These are phyloP conservation scores for Acromyrmex heyeri DNA, from an alignment of 1,140 invertebrate species.

Conservation along the genomic window DNA sequence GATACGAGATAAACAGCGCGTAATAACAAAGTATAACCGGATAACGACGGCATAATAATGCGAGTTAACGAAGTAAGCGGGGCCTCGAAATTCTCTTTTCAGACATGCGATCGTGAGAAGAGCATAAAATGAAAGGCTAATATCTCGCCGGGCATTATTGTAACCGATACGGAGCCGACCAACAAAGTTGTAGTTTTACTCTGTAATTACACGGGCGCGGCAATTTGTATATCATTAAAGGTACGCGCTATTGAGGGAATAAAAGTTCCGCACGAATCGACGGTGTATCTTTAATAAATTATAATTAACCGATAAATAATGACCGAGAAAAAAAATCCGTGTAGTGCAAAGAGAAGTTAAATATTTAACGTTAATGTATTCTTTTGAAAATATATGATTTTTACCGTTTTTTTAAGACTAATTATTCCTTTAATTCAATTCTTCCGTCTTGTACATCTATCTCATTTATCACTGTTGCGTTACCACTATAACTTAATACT, in stretches of 20 bases:
- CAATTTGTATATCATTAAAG: conserved; percentile 62
- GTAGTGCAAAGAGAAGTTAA: not conserved
- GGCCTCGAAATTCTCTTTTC: conserved; percentile 50
- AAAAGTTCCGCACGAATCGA: conserved; percentile 30
- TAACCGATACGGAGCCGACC: conserved; percentile 64
- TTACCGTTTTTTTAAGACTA: not conserved
- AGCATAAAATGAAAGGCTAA: conserved; percentile 56
- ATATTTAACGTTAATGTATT: not conserved
- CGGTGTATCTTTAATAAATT: conserved; percentile 31
- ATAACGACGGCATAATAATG: conserved; percentile 73
- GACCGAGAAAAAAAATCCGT: conserved; percentile 17
- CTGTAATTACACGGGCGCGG: conserved; percentile 51
- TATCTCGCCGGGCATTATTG: conserved; percentile 66
- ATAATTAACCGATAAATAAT: conserved; percentile 50
- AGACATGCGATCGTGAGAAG: conserved; percentile 64
- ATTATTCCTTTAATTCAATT: conserved; percentile 1
- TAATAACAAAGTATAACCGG: conserved; percentile 74
- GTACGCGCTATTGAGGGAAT: conserved; percentile 41
- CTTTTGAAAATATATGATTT: not conserved
- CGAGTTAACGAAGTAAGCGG: conserved; percentile 69
- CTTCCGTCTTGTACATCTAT: not conserved
- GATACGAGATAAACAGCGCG: conserved; percentile 62
- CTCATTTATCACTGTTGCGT: not conserved
- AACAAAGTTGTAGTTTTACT: conserved; percentile 63
- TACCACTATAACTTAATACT: conserved; percentile 8